A percentile compares a stretch with the other conserved stretches of the same genome.
Conservation (phyloP, 2,888 invertebrate genomes). For the Agrotis segetum region DNA sequence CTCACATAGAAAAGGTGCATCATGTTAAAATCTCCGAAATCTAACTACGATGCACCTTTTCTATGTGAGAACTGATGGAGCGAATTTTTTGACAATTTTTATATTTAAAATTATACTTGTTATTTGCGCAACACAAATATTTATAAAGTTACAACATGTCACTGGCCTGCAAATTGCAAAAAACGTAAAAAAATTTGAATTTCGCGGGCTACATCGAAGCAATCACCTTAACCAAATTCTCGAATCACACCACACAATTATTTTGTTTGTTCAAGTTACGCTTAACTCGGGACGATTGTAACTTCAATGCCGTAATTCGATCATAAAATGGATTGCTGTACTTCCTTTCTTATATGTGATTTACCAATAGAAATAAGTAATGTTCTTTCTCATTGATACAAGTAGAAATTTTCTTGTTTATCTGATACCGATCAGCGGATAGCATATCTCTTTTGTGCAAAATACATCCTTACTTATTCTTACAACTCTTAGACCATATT, state of each 20-base stretch:
- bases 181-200: no score
- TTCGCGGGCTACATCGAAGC: no score
- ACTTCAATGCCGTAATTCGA: conserved; percentile 7
- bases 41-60: no score
- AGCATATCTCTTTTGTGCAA: conserved; percentile 53
- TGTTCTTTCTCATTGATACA: neutral
- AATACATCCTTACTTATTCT: conserved; percentile 42
- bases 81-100: no score
- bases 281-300: conserved; percentile 11
- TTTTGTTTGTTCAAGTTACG: conserved; percentile 46
- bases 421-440: conserved; percentile 8
- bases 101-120: no score
- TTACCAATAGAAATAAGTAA: conserved; percentile 11
- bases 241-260: conserved; percentile 16
- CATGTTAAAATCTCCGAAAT: no score
- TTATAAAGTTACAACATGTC: no score
- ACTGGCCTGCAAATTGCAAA: no score
- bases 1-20: no score
- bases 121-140: no score
- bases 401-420: conserved; percentile 19
- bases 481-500: conserved; percentile 8
- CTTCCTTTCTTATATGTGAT: conserved; percentile 15
- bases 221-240: conserved; percentile 28
- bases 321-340: neutral
- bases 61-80: no score